Conservation (phyloP, 2,797 vertebrate genomes). For the Ptychadena robeensis region DNA sequence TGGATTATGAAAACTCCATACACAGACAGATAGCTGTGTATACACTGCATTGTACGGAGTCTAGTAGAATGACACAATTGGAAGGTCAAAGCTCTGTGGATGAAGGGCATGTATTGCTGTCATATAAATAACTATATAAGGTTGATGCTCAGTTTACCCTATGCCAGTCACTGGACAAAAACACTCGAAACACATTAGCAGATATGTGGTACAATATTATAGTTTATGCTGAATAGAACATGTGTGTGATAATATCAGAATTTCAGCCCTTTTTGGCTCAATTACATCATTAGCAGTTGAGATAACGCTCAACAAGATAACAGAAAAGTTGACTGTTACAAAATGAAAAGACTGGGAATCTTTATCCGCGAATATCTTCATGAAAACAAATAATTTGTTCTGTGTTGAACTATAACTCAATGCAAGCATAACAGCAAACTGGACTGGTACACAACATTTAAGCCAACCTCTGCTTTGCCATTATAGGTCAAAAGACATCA, state of each 20-base stretch:
- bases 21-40: neutral
- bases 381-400: too few relatives aligned
- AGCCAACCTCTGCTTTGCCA: too few relatives aligned
- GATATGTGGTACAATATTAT: too few relatives aligned
- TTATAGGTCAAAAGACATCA: too few relatives aligned
- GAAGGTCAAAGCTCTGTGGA: neutral
- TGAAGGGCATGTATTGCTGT: neutral
- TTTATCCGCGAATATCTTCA: too few relatives aligned
- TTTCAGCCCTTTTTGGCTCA: neutral
- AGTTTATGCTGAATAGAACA: neutral
- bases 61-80: slow-evolving; percentile 6
- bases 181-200: neutral
- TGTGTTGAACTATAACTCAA: too few relatives aligned
- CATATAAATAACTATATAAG: neutral
- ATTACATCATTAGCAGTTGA: slow-evolving; percentile 4
- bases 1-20: neutral
- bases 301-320: too few relatives aligned
- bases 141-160: neutral
- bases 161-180: neutral
- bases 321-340: too few relatives aligned
- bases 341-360: too few relatives aligned
- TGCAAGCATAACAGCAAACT: too few relatives aligned
- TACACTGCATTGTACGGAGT: neutral
- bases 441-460: too few relatives aligned
- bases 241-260: neutral